Evolutionary conservation across 92 coral and sea anemone species (phyloP), one percentile per base, ranked within the genome.

Genomic region (Galaxea fascicularis): DNA sequence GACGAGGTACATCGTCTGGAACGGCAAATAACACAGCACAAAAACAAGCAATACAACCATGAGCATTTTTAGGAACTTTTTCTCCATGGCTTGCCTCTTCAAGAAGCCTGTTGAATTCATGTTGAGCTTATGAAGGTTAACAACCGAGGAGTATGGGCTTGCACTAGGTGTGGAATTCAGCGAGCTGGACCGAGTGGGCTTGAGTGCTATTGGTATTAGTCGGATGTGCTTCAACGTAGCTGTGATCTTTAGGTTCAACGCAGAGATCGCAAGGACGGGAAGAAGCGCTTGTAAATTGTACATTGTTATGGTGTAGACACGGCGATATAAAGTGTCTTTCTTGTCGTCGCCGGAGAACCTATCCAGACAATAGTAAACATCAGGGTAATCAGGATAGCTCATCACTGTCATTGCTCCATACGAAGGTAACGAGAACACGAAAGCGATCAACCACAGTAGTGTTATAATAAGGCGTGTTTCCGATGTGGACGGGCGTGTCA

Each of bases 21-120:
- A 94, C 4, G 98, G 98, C 4, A 94, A 82, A 31, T 94, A 94
- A 73, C 93, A 94, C 41, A 90, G 76, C 17, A 94, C 67, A 58
- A 87, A 94, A 12, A 94, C 85, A 76, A 94, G 57, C 29, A 94
- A 86, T 13, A 94, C 98, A 9, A 58, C 51, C 73, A 92, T 80
- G 44, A 94, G 51, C 98, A 94, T 94, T 4, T 85, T 89, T 31
- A 94, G 85, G 28, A 94, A 94, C 78, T 84, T 94, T 65, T 77
- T 79, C 75, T 94, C 98, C 82, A 89, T 84, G 39, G 59, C 17
- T 64, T 94, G 93, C 22, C 95, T 80, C 62, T 86, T 89, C 12
- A 74, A 51, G 44, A 82, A 86, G 16, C 92, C 83, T 3, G 92
- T 79, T 10, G 83, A 84, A 49, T 92, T 92, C 29, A 84, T 91